These are phyloP conservation scores for Nomada ferruginata DNA, from an alignment of 2,888 invertebrate species.

Conservation along the genomic window DNA sequence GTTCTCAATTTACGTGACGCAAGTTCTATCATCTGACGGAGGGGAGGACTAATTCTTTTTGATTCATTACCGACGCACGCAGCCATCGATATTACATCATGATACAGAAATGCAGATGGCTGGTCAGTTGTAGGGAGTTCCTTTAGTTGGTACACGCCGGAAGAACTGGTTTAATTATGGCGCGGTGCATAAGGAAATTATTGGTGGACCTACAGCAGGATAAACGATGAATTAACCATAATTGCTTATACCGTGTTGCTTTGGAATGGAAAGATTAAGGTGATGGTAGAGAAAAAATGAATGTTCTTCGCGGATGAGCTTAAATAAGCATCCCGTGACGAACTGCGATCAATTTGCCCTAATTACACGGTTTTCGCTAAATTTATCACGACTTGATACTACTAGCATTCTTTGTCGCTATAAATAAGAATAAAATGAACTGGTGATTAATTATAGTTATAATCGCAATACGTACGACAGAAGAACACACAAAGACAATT, in stretches of 20 bases:
- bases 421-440: not conserved
- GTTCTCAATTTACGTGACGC: not conserved
- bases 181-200: slow-evolving; percentile 58
- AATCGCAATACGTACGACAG: no score
- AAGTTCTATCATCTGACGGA: not conserved
- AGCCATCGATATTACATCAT: not conserved
- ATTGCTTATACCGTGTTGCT: slow-evolving; percentile 30
- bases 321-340: not conserved
- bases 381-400: not conserved
- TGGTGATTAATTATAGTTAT: not conserved
- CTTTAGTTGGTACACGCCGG: slow-evolving; percentile 11
- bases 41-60: not conserved
- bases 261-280: slow-evolving; percentile 18
- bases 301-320: not conserved
- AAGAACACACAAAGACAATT: no score
- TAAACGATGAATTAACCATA: slow-evolving; percentile 61
- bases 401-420: not conserved
- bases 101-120: not conserved
- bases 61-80: not conserved
- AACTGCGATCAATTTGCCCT: not conserved
- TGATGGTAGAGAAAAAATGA: slow-evolving; percentile 15
- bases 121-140: slow-evolving; percentile 30
- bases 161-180: slow-evolving; percentile 66
- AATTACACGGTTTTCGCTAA: not conserved
- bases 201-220: slow-evolving; percentile 46